Conservation (phyloP, 2,888 invertebrate species). For the Malthinus seriepunctatus region DNA sequence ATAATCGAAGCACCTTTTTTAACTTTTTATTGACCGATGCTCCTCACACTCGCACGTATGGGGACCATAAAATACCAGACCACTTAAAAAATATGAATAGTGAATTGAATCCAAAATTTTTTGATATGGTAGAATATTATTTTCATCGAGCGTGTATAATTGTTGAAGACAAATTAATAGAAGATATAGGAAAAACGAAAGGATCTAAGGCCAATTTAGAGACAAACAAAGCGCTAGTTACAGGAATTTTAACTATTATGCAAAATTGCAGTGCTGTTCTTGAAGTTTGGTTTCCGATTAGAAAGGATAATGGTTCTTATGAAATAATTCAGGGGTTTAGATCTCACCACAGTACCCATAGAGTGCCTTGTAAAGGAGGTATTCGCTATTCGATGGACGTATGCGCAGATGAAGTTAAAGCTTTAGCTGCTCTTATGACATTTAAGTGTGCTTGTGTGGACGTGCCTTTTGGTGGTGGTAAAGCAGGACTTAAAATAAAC, state of each 20-base stretch:
- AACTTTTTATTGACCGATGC: slow-evolving; percentile 60
- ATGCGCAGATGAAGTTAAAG: slow-evolving; percentile 92
- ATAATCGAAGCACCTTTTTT: slow-evolving; percentile 53
- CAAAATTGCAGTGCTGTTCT: slow-evolving; percentile 94
- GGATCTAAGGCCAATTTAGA: slow-evolving; percentile 74
- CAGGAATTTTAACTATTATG: slow-evolving; percentile 94
- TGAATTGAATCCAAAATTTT: slow-evolving; percentile 84
- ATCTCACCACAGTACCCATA: slow-evolving; percentile 96
- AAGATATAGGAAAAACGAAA: slow-evolving; percentile 70
- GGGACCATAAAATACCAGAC: slow-evolving; percentile 80
- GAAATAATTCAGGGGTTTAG: slow-evolving; percentile 98
- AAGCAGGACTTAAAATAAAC: slow-evolving; percentile 95
- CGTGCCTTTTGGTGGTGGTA: slow-evolving; percentile 97
- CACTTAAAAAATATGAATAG: slow-evolving; percentile 79
- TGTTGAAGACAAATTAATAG: slow-evolving; percentile 87
- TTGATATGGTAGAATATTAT: slow-evolving; percentile 99
- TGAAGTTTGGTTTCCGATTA: slow-evolving; percentile 93
- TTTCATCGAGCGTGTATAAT: slow-evolving; percentile 95
- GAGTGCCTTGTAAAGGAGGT: slow-evolving; percentile 98
- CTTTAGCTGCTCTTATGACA: slow-evolving; percentile 95
- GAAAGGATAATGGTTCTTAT: slow-evolving; percentile 95
- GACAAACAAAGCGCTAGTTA: slow-evolving; percentile 91
- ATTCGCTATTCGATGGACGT: slow-evolving; percentile 95
- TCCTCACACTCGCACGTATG: slow-evolving; percentile 60
- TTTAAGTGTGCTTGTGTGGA: slow-evolving; percentile 99